A percentile compares a stretch with the other conserved stretches of the same genome.
Evolutionary conservation across 2,113 vertebrate genomes (phyloP).

Genomic region (Stomatorhinus ivindoensis): DNA sequence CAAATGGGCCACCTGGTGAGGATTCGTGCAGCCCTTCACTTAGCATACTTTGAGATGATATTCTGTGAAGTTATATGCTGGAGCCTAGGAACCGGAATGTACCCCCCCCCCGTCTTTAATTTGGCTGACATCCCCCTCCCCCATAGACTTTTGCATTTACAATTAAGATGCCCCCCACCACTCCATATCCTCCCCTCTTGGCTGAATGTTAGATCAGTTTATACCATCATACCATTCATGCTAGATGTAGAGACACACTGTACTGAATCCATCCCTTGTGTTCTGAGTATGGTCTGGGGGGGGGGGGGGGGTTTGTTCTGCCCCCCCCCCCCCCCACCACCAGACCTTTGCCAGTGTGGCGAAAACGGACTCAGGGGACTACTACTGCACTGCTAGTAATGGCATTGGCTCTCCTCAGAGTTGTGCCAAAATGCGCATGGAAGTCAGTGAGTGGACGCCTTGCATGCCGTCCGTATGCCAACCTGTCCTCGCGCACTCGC

Average conservation of each 20-base stretch:
- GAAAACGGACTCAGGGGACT: conserved; percentile 41
- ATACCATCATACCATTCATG: not conserved
- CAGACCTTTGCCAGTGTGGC: conserved; percentile 42
- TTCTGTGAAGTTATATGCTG: not conserved
- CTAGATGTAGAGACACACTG: not conserved
- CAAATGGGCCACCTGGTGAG: conserved; percentile 53
- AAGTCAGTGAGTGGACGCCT: conserved; percentile 52
- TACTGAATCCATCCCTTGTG: not conserved
- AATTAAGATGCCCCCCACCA: no score
- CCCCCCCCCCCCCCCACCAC: not conserved
- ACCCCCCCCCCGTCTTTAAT: not conserved
- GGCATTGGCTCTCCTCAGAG: conserved; percentile 41
- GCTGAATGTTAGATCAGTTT: not conserved
- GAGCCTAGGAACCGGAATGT: not conserved
- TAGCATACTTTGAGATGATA: not conserved
- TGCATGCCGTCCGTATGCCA: not conserved
- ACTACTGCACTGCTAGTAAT: conserved; percentile 56
- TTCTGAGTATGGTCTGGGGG: not conserved
- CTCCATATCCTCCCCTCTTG: not conserved
- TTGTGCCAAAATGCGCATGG: conserved; percentile 41
- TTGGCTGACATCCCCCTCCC: no score
- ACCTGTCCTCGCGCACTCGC: not conserved
- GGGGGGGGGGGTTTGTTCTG: no score
- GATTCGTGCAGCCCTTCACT: not conserved
- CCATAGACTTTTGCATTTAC: no score